Base-by-base conservation (phyloP, 2,888 invertebrate species). In the Onthophagus sagittarius region DNA sequence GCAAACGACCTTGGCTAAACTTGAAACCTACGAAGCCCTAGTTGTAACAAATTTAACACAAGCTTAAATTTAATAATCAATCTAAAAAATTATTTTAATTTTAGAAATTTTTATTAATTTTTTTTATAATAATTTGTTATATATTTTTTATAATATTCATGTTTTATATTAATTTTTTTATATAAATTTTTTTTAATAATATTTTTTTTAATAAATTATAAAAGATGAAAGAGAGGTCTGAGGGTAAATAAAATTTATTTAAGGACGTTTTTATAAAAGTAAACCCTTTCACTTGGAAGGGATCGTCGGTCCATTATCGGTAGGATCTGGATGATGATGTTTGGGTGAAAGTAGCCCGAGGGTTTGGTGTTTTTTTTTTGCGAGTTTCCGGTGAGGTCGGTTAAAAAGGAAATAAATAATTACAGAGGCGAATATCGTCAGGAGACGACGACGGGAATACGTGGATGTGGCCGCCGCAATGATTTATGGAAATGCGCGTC, bases 401-500 rank as follows among this genome's bases (percentile, higher is more conserved):
- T 7, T 7, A 53, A 53, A 53, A 53, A 53, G 39, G 39, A 53
- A 53, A 53, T 53, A 53, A 53, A 53, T 53, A 53, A 53, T 53
- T 53, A 53, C 39, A 53, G 39, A 53, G 39, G 6, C 39, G 39
- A 11, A 53, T 53, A 53, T 53, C 39, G 39, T 11, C 39, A 53
- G 39, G 39, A 53, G 39, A 7, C 39, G 9, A 11, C 39, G 39
- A 53, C 39, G 39, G 9, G 39, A 11, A 53, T 53, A 53, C 39
- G 39, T 11, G 39, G 39, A 53, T 53, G 39, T 53, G 39, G 39
- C 2, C 11, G 11, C 39, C 39, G 71, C 72, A 74, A 74, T 74
- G 74, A 74, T 74, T 74, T 74, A 74, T 74, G 74, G 65, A 72
- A 74, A 71, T 74, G 69, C 53, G 72, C 63, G 74, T 74, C 74